phyloP scores from a whole-genome alignment of 2,797 vertebrate genomes.

The Mormyrops boulengeri region DNA sequence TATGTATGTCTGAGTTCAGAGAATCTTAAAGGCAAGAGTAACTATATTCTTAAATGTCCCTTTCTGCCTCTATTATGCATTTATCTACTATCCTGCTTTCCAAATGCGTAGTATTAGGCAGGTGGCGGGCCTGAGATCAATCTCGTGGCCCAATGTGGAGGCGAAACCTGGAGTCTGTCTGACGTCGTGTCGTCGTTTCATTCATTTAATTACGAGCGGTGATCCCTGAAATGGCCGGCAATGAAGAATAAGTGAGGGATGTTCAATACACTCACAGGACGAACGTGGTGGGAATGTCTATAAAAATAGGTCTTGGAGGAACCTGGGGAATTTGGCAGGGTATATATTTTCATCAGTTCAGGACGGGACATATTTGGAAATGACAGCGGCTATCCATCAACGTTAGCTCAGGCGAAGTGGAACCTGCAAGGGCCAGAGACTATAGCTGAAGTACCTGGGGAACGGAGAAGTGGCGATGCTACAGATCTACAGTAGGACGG shows the following conservation, averaged over 20 bases:
- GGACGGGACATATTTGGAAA: not conserved
- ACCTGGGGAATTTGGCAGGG: not conserved
- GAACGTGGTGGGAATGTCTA: not conserved
- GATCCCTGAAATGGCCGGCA: not conserved
- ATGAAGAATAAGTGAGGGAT: not conserved
- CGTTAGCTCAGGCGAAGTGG: not conserved
- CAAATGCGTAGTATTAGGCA: not conserved
- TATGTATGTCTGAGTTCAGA: not conserved
- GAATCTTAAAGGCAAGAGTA: not conserved
- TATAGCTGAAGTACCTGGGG: not conserved
- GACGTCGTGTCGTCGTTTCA: not conserved
- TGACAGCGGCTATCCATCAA: constrained; percentile 4
- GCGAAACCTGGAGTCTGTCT: not conserved
- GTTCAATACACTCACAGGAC: not conserved
- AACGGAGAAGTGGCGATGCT: not conserved
- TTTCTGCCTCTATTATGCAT: not conserved
- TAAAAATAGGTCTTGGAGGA: not conserved
- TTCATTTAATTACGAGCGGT: not conserved
- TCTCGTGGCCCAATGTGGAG: not conserved
- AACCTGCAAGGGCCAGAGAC: not conserved
- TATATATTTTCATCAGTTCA: constrained; percentile 10
- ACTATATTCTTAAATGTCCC: not conserved
- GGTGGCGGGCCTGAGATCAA: not conserved
- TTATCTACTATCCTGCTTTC: not conserved
- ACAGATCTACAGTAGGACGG: not conserved